phyloP scores from a whole-genome alignment of 2,113 vertebrate species.

The Anolis sagrei region DNA sequence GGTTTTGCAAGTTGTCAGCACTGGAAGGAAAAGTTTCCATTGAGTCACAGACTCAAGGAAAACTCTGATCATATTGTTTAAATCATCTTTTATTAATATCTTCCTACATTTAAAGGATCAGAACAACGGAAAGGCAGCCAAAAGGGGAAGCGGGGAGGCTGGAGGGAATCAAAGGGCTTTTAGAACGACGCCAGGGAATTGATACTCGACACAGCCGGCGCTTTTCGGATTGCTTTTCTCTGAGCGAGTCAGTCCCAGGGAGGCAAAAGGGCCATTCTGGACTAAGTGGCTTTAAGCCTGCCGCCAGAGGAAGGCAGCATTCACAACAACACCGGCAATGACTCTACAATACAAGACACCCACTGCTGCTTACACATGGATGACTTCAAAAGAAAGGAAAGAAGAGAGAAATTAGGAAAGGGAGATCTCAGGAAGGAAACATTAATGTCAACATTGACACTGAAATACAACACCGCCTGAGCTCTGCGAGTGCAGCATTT shows the following conservation, averaged over 20 bases:
- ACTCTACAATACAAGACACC: no score
- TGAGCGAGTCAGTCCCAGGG: not conserved
- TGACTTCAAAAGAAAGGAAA: no score
- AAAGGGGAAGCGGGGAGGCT: slow-evolving; percentile 26
- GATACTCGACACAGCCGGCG: not conserved
- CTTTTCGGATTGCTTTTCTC: slow-evolving; percentile 20
- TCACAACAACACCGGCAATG: not conserved
- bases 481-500: no score
- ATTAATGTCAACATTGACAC: no score
- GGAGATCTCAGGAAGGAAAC: no score
- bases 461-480: no score
- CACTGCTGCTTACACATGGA: no score
- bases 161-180: slow-evolving; percentile 32
- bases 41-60: slow-evolving; percentile 37
- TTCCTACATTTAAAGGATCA: slow-evolving; percentile 42
- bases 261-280: slow-evolving; percentile 5
- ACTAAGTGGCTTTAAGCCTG: slow-evolving; percentile 11
- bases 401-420: no score
- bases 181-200: slow-evolving; percentile 25
- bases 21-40: slow-evolving; percentile 26
- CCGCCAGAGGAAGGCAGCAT: no score
- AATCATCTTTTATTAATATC: slow-evolving; percentile 49
- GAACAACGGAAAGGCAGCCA: slow-evolving; percentile 24
- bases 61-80: slow-evolving; percentile 43
- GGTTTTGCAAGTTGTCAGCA: not conserved